These are phyloP conservation scores for Sialia sialis DNA, from an alignment of 2,113 vertebrate species.

Conservation along the genomic window DNA sequence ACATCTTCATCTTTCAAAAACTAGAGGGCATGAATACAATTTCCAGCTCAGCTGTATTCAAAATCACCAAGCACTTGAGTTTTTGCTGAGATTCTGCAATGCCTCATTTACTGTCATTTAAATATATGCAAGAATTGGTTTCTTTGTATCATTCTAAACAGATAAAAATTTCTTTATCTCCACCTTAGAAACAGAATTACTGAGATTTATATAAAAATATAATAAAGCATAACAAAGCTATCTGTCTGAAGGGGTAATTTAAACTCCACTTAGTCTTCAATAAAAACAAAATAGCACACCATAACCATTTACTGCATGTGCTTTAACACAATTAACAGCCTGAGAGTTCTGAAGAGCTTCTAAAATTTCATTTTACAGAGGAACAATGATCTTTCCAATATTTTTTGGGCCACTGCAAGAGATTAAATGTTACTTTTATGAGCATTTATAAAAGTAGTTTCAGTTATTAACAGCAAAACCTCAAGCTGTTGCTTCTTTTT, in stretches of 20 bases:
- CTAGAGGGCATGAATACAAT: neutral
- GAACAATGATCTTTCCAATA: neutral
- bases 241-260: neutral
- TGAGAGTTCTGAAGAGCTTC: neutral
- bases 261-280: neutral
- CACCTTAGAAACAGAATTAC: neutral
- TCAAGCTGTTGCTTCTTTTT: neutral
- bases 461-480: neutral
- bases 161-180: neutral
- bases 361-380: neutral
- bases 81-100: neutral
- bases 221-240: neutral
- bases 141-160: neutral
- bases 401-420: neutral
- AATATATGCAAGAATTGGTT: neutral
- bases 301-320: constrained; percentile 2
- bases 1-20: neutral
- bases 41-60: neutral
- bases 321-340: constrained; percentile 24
- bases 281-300: constrained; percentile 10
- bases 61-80: neutral
- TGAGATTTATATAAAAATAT: neutral
- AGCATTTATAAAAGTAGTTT: neutral
- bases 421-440: neutral
- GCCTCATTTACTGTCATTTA: neutral